These are phyloP conservation scores for Cataglyphis hispanica DNA, from an alignment of 1,140 invertebrate genomes.

Conservation along the genomic window DNA sequence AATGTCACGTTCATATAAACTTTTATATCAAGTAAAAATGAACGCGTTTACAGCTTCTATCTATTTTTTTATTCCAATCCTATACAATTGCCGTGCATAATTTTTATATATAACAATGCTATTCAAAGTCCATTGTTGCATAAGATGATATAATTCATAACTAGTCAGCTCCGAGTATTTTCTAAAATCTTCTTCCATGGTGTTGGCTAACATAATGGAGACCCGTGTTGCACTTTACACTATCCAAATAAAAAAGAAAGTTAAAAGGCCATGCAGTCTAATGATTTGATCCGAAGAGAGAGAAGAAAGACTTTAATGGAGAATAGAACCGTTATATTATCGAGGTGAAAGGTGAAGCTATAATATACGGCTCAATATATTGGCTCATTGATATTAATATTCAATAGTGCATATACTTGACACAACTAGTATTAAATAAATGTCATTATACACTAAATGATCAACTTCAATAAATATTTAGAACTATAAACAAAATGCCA, in stretches of 20 bases:
- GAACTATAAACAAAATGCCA: neutral
- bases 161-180: conserved; percentile 8
- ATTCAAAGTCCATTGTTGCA: conserved; percentile 33
- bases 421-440: neutral
- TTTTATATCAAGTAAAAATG: conserved; percentile 14
- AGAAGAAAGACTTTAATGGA: conserved; percentile 29
- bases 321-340: conserved; percentile 46
- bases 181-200: conserved; percentile 46
- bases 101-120: neutral
- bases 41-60: neutral
- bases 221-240: conserved; percentile 33
- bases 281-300: conserved; percentile 41
- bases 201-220: conserved; percentile 37
- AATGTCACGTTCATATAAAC: conserved; percentile 31
- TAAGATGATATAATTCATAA: conserved; percentile 14
- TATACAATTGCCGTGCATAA: neutral
- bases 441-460: neutral
- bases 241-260: neutral
- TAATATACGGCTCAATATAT: too few species aligned
- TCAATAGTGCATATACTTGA: neutral
- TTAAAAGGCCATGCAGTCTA: conserved; percentile 46
- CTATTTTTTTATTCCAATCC: neutral
- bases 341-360: neutral
- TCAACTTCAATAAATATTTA: neutral
- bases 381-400: neutral